A percentile compares a stretch with the other conserved stretches of the same genome.
phyloP scores from a whole-genome alignment of 2,888 invertebrate genomes.

The Chrysomela aeneicollis region DNA sequence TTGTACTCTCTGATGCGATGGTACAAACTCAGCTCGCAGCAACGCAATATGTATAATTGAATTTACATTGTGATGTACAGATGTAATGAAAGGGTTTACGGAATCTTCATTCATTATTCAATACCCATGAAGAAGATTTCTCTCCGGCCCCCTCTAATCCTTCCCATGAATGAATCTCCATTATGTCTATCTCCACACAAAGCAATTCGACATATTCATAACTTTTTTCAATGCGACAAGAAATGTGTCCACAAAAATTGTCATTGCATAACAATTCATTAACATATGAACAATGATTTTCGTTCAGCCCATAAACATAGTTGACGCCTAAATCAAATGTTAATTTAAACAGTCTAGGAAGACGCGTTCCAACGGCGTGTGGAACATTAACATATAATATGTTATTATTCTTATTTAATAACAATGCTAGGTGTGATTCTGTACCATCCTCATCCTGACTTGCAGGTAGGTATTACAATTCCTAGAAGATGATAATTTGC shows the following conservation, averaged over 20 bases:
- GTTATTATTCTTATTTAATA: constrained; percentile 63
- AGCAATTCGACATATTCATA: constrained; percentile 15
- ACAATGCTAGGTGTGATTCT: constrained; percentile 61
- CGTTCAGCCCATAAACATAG: constrained; percentile 56
- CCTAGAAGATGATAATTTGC: constrained; percentile 36
- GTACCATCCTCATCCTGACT: constrained; percentile 50
- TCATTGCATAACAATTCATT: constrained; percentile 48
- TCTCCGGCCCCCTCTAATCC: neutral
- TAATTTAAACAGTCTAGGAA: constrained; percentile 60
- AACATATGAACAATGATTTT: constrained; percentile 61
- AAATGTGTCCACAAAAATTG: constrained; percentile 11
- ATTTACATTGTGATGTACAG: too few species aligned
- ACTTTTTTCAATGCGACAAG: constrained; percentile 8
- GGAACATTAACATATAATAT: constrained; percentile 62
- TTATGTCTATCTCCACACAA: constrained; percentile 10
- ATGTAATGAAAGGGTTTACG: too few species aligned
- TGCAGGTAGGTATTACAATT: constrained; percentile 41
- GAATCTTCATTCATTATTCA: neutral
- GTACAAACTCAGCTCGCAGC: too few species aligned
- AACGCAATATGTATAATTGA: too few species aligned
- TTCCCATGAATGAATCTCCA: constrained; percentile 12
- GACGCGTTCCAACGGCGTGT: constrained; percentile 59
- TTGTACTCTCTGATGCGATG: too few species aligned
- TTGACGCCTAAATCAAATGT: constrained; percentile 60
- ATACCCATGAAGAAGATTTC: constrained; percentile 1